Evolutionary conservation across 2,113 vertebrate species (phyloP), one percentile per base, ranked within the genome.

Genomic region (Pelobates fuscus): DNA sequence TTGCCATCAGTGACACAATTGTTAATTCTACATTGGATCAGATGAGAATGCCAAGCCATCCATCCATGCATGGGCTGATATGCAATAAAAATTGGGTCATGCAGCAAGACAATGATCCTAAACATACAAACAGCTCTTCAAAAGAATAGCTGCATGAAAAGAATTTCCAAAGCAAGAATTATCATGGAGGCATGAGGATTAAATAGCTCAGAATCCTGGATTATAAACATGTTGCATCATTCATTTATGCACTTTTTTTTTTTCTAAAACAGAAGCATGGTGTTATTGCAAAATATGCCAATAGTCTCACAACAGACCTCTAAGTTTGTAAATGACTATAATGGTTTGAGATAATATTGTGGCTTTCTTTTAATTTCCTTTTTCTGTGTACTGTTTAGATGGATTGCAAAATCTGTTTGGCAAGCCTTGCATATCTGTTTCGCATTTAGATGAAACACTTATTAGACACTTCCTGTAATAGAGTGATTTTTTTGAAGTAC

Each of bases 361-460:
- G 60, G 71, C 30, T 73, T 65, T 65, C 55, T 64, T 73, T 71
- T 73, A 54, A 73, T 73, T 73, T 73, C 61, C 71, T 73, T 65
- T 65, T 71, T 60, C 24, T 63, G 71, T 37, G 15, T 52, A 41
- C 29, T 55, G 60, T 55, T 54, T 73, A 23, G 18, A 26, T 73
- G 54, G 60, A 60, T 65, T 37, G 44, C 12, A 55, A 37, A 73
- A 30, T 54, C n/a, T 14, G 5, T 62, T 72, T 72, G 70, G 70
- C 59, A 62, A 15, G 2, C 12, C 2, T n/a, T 8, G 18, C 29
- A 37, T 52, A 37, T 73, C 49, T 64, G 27, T 55, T 64, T 64
- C 63, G 59, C 27, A 52, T 65, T 26, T 20, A 61, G 29, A 26
- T 26, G 10, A 17, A 57, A 25, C 29, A 41, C n/a, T 57, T 64